Base-by-base conservation (phyloP, 2,888 invertebrate species). In the Leptinotarsa rubiginosa region DNA sequence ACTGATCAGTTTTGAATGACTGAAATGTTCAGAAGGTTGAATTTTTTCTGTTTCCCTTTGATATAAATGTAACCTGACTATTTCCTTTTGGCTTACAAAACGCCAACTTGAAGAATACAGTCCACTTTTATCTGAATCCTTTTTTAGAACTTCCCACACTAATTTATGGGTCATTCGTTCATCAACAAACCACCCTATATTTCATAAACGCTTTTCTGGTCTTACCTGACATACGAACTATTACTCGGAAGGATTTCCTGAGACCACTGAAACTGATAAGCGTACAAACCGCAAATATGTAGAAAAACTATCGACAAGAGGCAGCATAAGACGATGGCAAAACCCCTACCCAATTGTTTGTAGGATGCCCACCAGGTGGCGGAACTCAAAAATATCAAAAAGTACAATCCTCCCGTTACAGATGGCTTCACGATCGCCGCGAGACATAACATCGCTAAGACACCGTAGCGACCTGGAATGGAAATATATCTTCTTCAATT, bases 281-380 rank as follows among this genome's bases (percentile, higher is more conserved):
- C 90, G 81, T 96, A 92, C 20, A 97, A 87, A 59, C 91, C 89
- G 3, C 92, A 84, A 75, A 96, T 91, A 86, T 98, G 97, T 47
- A 91, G 84, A 7, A 92, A 92, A 85, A 95, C 92, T 81, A 96
- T 91, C n/a, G 93, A 89, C 91, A 94, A 92, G 16, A 94, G 84
- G 79, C 93, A 89, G 70, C 93, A 91, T 84, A 94, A 90, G 54
- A 95, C 85, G 67, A 94, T 89, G 0, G 94, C 95, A 85, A 96
- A 97, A n/a, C 92, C 93, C 78, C 91, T 90, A 80, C 92, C 92
- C 75, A 97, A 89, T 74, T 94, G 92, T 81, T 91, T 92, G 84
- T 94, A 95, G 81, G 94, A 92, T 25, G 96, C 93, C 95, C 97
- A 96, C 89, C 95, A 95, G 1, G 97, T 96, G 72, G 95, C 94